These are phyloP conservation scores for Schrankia costaestrigalis DNA, from an alignment of 2,888 invertebrate genomes.

Conservation along the genomic window DNA sequence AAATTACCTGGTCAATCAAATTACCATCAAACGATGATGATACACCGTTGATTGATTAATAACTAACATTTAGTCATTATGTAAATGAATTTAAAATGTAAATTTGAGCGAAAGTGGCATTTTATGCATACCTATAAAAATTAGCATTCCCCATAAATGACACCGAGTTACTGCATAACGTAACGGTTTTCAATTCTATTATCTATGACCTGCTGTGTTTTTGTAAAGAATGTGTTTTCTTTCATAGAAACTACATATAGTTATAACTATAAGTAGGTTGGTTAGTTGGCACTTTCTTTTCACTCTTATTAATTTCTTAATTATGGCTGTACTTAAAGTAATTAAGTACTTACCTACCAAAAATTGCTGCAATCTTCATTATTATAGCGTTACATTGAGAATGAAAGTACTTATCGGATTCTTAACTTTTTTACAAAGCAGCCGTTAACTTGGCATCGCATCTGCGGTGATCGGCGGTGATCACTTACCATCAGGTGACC, in stretches of 20 bases:
- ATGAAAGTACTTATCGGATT: no score
- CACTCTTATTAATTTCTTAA: background rate
- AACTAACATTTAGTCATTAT: conserved; percentile 10
- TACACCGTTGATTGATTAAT: conserved; percentile 10
- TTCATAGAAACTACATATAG: conserved; percentile 19
- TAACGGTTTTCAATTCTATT: conserved; percentile 42
- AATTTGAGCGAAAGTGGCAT: conserved; percentile 34
- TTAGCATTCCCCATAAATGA: conserved; percentile 41
- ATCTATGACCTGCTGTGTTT: conserved; percentile 8
- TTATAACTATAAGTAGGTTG: no score
- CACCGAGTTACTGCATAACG: conserved; percentile 33
- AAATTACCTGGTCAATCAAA: no score
- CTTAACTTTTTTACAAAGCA: no score
- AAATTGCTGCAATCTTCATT: no score
- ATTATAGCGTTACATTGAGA: no score
- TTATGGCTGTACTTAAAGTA: no score
- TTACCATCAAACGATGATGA: no score
- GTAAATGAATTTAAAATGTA: conserved; percentile 3
- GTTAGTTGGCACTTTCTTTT: conserved; percentile 13
- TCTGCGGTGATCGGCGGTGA: no score
- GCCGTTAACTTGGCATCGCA: no score
- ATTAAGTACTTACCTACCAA: no score
- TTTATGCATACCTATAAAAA: conserved; percentile 35
- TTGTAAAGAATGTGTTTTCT: conserved; percentile 23
- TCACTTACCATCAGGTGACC: no score